These are phyloP conservation scores for Chaetophractus vellerosus DNA, from an alignment of 2,797 vertebrate genomes.

Conservation along the genomic window DNA sequence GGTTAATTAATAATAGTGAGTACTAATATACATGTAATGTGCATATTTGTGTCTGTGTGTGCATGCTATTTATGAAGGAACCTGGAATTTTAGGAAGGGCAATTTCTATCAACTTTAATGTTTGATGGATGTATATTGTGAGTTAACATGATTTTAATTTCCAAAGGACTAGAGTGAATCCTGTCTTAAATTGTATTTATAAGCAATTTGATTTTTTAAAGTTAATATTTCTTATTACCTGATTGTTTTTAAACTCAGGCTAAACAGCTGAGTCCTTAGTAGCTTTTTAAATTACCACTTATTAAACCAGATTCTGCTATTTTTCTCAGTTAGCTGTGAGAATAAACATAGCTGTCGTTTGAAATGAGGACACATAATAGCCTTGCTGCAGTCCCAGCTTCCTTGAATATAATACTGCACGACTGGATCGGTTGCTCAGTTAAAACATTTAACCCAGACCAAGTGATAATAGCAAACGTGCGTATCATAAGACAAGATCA, in stretches of 20 bases:
- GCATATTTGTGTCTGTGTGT: too few species aligned
- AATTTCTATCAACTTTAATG: neutral
- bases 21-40: neutral
- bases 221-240: neutral
- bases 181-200: neutral
- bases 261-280: neutral
- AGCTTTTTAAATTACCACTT: constrained; percentile 13
- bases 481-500: constrained; percentile 62
- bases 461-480: constrained; percentile 40
- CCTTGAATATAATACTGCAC: neutral
- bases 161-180: neutral
- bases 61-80: neutral
- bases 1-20: neutral
- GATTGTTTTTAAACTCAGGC: neutral
- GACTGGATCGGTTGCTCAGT: neutral
- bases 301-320: neutral
- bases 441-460: constrained; percentile 74
- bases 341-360: neutral
- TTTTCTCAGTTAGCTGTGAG: constrained; percentile 1
- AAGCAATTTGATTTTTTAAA: neutral
- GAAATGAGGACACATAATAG: neutral
- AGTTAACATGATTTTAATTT: neutral
- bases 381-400: neutral
- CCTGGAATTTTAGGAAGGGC: neutral
- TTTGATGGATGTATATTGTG: neutral